These are phyloP conservation scores for Magallana nippona DNA, from an alignment of 2,888 invertebrate species.

Conservation along the genomic window DNA sequence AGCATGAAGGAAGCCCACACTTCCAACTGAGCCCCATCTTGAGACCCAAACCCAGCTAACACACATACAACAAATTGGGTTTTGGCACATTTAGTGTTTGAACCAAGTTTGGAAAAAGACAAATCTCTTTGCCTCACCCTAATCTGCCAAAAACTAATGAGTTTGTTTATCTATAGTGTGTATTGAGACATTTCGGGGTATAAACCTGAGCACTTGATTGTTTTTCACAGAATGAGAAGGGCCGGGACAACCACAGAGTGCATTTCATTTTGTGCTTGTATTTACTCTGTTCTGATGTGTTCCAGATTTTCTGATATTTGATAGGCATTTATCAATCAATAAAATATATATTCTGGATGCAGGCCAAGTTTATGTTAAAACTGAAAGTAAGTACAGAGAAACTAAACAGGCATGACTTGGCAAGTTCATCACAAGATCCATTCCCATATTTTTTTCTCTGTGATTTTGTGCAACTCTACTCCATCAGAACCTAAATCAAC, in stretches of 20 bases:
- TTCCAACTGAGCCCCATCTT: neutral
- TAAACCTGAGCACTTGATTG: neutral
- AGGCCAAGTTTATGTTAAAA: conserved; percentile 12
- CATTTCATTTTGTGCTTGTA: conserved; percentile 32
- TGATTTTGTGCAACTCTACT: conserved; percentile 27
- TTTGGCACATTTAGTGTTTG: conserved; percentile 14
- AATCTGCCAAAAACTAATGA: conserved; percentile 28
- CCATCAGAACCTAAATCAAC: conserved; percentile 17
- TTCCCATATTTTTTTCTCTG: conserved; percentile 7
- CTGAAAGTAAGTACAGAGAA: conserved; percentile 27
- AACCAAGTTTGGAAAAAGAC: neutral
- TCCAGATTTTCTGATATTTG: conserved; percentile 33
- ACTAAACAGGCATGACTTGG: conserved; percentile 30
- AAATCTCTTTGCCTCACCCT: neutral
- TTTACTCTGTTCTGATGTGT: conserved; percentile 19
- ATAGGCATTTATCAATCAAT: conserved; percentile 31
- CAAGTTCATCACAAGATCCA: conserved; percentile 3
- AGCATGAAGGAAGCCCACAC: neutral
- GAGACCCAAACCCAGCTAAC: neutral
- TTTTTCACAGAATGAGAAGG: neutral
- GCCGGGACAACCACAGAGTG: conserved; percentile 17
- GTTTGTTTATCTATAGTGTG: conserved; percentile 13
- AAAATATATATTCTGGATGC: conserved; percentile 20
- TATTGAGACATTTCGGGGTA: neutral
- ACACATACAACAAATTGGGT: neutral